Percentiles rank a stretch among this genome's conserved stretches.
Evolutionary conservation across 2,888 invertebrate species (phyloP).

Genomic region (Perdita meconis): DNA sequence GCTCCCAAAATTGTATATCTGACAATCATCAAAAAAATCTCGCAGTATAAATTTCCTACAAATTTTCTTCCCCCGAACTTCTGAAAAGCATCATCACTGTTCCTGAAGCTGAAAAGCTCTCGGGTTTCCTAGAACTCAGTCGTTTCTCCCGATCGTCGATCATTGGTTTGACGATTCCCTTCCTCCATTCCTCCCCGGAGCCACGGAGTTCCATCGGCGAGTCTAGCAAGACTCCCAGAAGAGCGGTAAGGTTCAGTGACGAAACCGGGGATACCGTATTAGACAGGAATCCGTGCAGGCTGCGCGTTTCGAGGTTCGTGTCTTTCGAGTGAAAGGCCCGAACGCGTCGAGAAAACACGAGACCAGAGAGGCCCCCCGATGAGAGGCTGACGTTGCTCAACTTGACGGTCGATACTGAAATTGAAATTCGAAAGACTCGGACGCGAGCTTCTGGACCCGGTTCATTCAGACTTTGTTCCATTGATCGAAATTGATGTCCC

Average conservation of each 20-base stretch:
- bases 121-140: constrained; percentile 41
- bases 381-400: constrained; percentile 51
- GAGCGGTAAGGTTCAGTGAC: constrained; percentile 55
- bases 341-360: constrained; percentile 16
- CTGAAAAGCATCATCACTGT: constrained; percentile 66
- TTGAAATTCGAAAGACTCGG: constrained; percentile 65
- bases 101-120: too few relatives aligned
- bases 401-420: constrained; percentile 57
- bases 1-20: constrained; percentile 65
- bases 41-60: too few relatives aligned
- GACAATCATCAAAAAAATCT: too few relatives aligned
- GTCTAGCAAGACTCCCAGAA: constrained; percentile 26
- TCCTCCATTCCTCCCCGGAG: neutral
- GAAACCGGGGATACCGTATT: constrained; percentile 68
- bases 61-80: constrained; percentile 37
- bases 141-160: constrained; percentile 48
- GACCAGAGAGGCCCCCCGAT: constrained; percentile 29
- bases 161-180: constrained; percentile 31
- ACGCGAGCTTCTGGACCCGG: constrained; percentile 6
- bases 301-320: constrained; percentile 58
- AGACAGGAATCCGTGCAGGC: constrained; percentile 67
- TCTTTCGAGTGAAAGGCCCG: constrained; percentile 68
- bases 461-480: neutral
- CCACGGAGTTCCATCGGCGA: constrained; percentile 45
- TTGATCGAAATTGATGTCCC: constrained; percentile 17